phyloP scores from a whole-genome alignment of 1,140 invertebrate species.

The Pseudoatta argentina region DNA sequence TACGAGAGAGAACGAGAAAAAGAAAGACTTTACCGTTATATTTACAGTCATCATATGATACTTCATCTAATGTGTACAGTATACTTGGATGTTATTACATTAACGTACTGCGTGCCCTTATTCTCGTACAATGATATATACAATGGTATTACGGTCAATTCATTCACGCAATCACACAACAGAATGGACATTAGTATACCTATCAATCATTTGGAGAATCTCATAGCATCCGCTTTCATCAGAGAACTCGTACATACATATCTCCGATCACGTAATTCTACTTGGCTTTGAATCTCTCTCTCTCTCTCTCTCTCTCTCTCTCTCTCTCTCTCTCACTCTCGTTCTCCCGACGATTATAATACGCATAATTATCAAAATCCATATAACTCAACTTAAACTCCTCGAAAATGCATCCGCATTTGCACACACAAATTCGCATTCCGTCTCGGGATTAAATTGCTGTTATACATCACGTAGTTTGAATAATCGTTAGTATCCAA shows the following conservation, averaged over 20 bases:
- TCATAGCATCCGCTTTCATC: not conserved
- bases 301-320: not conserved
- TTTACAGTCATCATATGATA: not conserved
- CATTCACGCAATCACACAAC: not conserved
- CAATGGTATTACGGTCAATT: constrained; percentile 16
- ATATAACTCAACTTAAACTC: not conserved
- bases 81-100: constrained; percentile 11
- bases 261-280: not conserved
- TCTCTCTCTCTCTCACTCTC: no score
- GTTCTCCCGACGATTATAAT: not conserved
- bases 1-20: not conserved
- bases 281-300: not conserved
- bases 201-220: constrained; percentile 31
- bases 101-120: constrained; percentile 14
- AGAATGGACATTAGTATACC: not conserved
- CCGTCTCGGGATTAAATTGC: constrained; percentile 25
- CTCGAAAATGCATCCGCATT: constrained; percentile 19
- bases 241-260: not conserved
- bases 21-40: not conserved
- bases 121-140: constrained; percentile 2
- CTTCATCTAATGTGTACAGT: not conserved
- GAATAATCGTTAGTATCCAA: constrained; percentile 8
- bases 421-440: not conserved
- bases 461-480: constrained; percentile 8
- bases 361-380: constrained; percentile 22